Evolutionary conservation across 2,888 invertebrate species (phyloP).

Genomic region (Meliscaeva auricollis): DNA sequence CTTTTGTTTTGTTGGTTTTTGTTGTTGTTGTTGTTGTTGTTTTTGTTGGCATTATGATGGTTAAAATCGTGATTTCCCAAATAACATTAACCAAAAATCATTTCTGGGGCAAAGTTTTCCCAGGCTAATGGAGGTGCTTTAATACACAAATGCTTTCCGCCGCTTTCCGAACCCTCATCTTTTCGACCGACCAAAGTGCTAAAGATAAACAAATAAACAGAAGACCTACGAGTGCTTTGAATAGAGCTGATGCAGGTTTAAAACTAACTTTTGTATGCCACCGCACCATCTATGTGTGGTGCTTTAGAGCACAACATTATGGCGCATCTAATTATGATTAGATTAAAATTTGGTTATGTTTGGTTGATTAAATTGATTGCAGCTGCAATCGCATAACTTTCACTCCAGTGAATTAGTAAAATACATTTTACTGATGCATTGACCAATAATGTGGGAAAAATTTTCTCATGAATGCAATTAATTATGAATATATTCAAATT

Average conservation of each 20-base stretch:
- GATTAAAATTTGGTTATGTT: constrained; percentile 45
- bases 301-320: constrained; percentile 2
- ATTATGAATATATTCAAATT: constrained; percentile 2
- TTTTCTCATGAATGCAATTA: neutral
- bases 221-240: neutral
- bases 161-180: neutral
- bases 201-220: constrained; percentile 6
- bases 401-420: constrained; percentile 33
- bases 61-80: constrained; percentile 54
- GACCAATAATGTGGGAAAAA: constrained; percentile 10
- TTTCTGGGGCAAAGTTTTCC: constrained; percentile 71
- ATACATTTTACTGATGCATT: neutral
- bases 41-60: constrained; percentile 6
- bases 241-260: no score
- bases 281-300: neutral
- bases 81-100: constrained; percentile 32
- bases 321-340: constrained; percentile 56
- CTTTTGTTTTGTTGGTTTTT: constrained; percentile 49
- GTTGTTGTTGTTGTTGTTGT: constrained; percentile 12
- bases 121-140: constrained; percentile 49
- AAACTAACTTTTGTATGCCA: no score
- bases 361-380: constrained; percentile 40
- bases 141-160: no score
- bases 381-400: constrained; percentile 48
- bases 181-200: neutral